Percentiles rank a stretch among this genome's conserved stretches.
Evolutionary conservation across 1,140 invertebrate species (phyloP).

Genomic region (Drosophila pandora): DNA sequence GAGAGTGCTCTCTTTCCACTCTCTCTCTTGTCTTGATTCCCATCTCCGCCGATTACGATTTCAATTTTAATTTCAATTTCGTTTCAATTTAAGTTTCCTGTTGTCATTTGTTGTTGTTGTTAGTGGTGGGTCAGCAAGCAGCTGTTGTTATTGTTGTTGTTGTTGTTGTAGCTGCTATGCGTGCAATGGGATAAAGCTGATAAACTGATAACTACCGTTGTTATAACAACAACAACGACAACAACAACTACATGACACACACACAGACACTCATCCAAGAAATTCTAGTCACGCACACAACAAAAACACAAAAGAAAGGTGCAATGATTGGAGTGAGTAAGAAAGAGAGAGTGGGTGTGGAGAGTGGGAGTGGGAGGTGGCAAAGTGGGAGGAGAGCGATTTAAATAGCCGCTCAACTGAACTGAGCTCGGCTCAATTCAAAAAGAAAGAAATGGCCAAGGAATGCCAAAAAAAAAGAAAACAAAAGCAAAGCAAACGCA

Average conservation of each 20-base stretch:
- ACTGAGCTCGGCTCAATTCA: constrained; percentile 61
- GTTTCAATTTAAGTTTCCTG: constrained; percentile 52
- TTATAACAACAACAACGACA: constrained; percentile 67
- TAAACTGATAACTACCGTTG: constrained; percentile 70
- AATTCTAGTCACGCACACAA: constrained; percentile 69
- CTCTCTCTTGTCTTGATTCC: constrained; percentile 15
- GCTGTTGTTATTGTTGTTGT: constrained; percentile 7
- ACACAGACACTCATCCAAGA: constrained; percentile 30
- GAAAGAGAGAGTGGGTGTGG: constrained; percentile 1
- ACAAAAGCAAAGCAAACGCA: constrained; percentile 9
- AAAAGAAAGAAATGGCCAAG: constrained; percentile 9
- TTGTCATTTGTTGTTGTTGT: constrained; percentile 38
- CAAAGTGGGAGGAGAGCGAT: constrained; percentile 25
- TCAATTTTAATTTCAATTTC: constrained; percentile 16
- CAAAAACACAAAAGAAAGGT: constrained; percentile 30
- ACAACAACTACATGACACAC: constrained; percentile 12
- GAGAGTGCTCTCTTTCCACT: constrained; percentile 5
- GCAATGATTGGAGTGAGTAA: constrained; percentile 11
- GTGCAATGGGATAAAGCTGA: constrained; percentile 47
- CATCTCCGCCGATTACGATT: constrained; percentile 22
- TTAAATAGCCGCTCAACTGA: constrained; percentile 64
- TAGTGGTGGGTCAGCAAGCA: constrained; percentile 9
- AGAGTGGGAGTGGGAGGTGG: background rate
- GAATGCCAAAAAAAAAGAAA: constrained; percentile 23
- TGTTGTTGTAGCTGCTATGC: constrained; percentile 37